These are phyloP conservation scores for Microtus pennsylvanicus DNA, from an alignment of 2,113 vertebrate species.

Conservation along the genomic window DNA sequence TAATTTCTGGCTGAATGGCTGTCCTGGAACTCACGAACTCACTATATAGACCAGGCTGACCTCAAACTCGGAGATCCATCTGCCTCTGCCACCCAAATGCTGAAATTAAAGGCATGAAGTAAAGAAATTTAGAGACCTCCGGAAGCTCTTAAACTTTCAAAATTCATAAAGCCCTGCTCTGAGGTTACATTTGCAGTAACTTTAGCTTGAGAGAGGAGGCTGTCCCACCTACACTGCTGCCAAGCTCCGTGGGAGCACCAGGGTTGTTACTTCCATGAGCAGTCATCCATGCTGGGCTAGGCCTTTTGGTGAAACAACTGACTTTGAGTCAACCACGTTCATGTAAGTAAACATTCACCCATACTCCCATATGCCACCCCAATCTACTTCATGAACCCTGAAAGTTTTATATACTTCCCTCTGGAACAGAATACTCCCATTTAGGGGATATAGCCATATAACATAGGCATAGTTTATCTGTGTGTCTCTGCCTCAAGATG, in stretches of 20 bases:
- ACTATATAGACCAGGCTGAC: neutral
- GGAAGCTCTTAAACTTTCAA: neutral
- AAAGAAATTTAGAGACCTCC: neutral
- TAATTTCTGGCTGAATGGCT: neutral
- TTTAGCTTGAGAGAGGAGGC: neutral
- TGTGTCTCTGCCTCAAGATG: neutral
- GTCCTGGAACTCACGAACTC: neutral
- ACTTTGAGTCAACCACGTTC: neutral
- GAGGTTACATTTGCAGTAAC: neutral
- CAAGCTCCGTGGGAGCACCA: neutral
- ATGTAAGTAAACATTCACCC: neutral
- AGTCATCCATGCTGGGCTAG: neutral
- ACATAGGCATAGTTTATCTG: neutral
- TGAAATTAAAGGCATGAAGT: neutral
- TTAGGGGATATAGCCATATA: too few species aligned
- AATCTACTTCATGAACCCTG: neutral
- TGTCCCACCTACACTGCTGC: neutral
- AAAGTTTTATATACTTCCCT: neutral
- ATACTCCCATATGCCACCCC: neutral
- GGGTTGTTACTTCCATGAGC: neutral
- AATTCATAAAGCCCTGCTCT: neutral
- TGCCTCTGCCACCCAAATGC: neutral
- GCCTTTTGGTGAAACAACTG: neutral
- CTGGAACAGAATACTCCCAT: neutral
- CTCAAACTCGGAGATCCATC: neutral